A percentile compares a stretch with the other conserved stretches of the same genome.
Evolutionary conservation across 2,797 vertebrate species (phyloP).

Genomic region (Catamblyrhynchus diadema): DNA sequence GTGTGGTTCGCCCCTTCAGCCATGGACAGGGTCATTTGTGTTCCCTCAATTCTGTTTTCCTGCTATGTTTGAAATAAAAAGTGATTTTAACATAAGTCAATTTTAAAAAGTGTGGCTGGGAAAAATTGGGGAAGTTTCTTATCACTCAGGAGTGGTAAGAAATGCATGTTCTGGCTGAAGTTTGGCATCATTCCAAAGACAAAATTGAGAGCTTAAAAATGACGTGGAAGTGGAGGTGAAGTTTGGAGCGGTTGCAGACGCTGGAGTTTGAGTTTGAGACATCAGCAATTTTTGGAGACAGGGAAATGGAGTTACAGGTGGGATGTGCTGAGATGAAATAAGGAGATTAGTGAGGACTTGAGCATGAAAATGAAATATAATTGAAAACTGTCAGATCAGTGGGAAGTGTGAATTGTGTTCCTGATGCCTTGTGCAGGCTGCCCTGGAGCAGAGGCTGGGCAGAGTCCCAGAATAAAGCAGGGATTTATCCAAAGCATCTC

Average conservation of each 20-base stretch:
- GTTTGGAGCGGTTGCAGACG: background rate
- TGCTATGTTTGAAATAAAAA: background rate
- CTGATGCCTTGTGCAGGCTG: background rate
- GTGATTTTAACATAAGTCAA: fast-evolving
- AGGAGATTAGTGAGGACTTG: background rate
- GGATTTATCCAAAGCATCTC: too few relatives aligned
- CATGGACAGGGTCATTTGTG: background rate
- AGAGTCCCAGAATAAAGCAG: background rate
- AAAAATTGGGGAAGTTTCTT: background rate
- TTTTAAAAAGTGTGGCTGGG: background rate
- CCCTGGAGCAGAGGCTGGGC: background rate
- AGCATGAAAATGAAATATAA: background rate
- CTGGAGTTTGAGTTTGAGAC: background rate
- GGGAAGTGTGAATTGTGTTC: background rate
- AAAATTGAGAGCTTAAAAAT: background rate
- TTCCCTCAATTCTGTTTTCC: background rate
- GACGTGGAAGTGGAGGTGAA: background rate
- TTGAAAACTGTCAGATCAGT: background rate
- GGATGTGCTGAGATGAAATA: background rate
- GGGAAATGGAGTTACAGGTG: slow-evolving; percentile 22
- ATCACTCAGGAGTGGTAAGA: background rate
- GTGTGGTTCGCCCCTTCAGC: fast-evolving
- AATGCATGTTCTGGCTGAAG: background rate
- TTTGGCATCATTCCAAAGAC: background rate
- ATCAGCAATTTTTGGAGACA: background rate